Percentiles rank a stretch among this genome's conserved stretches.
Conservation (phyloP, 2,113 vertebrate genomes). For the Emydocephalus ijimae region DNA sequence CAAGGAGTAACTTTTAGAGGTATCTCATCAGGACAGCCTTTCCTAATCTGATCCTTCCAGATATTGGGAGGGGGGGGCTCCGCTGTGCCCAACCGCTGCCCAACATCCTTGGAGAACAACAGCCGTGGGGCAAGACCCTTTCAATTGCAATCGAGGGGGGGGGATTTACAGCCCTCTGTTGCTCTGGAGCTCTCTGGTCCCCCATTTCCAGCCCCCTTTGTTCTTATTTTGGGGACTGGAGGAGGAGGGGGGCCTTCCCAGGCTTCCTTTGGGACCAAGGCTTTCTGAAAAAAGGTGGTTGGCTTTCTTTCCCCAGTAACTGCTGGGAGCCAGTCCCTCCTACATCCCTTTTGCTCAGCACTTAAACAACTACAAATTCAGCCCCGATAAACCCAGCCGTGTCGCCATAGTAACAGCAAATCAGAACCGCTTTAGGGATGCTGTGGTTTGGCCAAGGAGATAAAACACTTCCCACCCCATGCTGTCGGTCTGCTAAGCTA, state of each 20-base stretch:
- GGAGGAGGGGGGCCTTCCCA: background rate
- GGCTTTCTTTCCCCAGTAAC: background rate
- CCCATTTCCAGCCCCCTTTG: background rate
- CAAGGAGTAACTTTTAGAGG: background rate
- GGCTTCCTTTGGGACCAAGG: background rate
- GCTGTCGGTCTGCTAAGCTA: slow-evolving; percentile 72
- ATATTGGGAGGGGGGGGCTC: background rate
- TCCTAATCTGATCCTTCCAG: background rate
- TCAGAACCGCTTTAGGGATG: slow-evolving; percentile 65
- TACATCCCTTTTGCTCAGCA: slow-evolving; percentile 21
- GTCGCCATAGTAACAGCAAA: slow-evolving; percentile 76
- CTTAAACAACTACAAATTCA: background rate
- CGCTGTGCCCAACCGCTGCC: background rate
- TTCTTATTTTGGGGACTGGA: background rate
- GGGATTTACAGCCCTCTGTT: no score
- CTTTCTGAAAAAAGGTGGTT: background rate
- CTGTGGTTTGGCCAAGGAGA: slow-evolving; percentile 71
- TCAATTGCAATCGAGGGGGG: background rate
- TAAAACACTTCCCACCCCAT: slow-evolving; percentile 78
- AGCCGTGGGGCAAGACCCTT: background rate
- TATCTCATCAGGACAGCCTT: background rate
- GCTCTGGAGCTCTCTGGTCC: background rate
- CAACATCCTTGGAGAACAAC: background rate
- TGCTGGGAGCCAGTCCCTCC: background rate
- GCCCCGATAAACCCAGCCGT: slow-evolving; percentile 55